Conservation (phyloP, 2,888 invertebrate species). For the Pyrocoelia pectoralis region DNA sequence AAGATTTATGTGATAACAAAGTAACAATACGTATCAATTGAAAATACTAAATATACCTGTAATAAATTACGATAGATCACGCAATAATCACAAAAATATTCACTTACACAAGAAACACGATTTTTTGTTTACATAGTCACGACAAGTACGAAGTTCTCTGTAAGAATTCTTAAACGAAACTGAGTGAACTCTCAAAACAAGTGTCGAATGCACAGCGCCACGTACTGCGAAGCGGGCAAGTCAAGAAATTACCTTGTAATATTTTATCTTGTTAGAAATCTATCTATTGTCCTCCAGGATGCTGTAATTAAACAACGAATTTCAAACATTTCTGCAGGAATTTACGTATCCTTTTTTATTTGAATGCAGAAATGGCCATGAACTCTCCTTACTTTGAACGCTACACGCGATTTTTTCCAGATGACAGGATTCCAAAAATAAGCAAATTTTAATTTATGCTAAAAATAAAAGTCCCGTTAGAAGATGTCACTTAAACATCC, state of each 20-base stretch:
- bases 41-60: neutral
- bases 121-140: conserved; percentile 14
- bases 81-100: conserved; percentile 3
- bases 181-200: conserved; percentile 12
- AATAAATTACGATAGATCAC: neutral
- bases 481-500: no score
- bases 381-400: no score
- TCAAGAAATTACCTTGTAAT: neutral
- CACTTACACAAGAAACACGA: conserved; percentile 12
- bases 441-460: no score
- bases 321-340: neutral
- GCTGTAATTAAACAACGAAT: conserved; percentile 8
- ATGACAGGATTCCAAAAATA: no score
- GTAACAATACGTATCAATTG: neutral
- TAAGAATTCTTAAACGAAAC: conserved; percentile 9
- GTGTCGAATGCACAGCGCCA: conserved; percentile 6
- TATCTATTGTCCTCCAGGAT: conserved; percentile 8
- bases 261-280: conserved; percentile 12
- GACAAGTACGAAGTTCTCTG: neutral
- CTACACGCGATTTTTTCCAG: no score
- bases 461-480: no score
- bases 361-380: no score
- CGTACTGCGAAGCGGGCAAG: neutral
- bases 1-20: neutral
- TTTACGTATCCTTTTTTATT: no score